Evolutionary conservation across 64 coral and sea anemone genomes (phyloP).

Genomic region (Cladopsammia gracilis): DNA sequence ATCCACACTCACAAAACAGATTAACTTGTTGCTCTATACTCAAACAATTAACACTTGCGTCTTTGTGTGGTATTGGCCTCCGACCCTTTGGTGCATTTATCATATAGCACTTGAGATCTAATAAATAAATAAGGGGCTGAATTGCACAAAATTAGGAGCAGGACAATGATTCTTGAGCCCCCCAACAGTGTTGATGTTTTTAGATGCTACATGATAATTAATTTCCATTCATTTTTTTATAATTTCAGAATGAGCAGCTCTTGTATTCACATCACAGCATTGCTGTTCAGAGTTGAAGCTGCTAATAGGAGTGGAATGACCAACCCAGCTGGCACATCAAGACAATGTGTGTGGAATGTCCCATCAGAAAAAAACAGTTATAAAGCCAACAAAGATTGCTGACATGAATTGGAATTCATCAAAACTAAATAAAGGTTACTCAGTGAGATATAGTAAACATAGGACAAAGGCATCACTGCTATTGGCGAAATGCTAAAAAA

Average conservation of each 20-base stretch:
- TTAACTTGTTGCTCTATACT: constrained; percentile 36
- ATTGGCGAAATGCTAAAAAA: neutral
- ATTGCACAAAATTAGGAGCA: constrained; percentile 8
- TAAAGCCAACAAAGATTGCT: constrained; percentile 31
- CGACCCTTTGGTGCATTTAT: neutral
- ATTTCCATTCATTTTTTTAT: constrained; percentile 9
- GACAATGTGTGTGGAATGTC: constrained; percentile 65
- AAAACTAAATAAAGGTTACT: constrained; percentile 72
- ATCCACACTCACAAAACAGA: constrained; percentile 8
- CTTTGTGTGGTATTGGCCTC: constrained; percentile 22
- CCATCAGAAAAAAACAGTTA: constrained; percentile 55
- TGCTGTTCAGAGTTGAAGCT: constrained; percentile 73
- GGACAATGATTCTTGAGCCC: constrained; percentile 8
- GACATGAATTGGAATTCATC: constrained; percentile 63
- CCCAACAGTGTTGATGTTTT: neutral
- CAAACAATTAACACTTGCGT: constrained; percentile 22
- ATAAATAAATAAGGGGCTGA: neutral
- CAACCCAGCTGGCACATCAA: constrained; percentile 65
- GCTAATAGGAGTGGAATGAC: constrained; percentile 59
- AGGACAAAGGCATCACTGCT: neutral
- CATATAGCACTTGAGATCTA: constrained; percentile 3
- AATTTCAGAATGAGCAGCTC: constrained; percentile 74
- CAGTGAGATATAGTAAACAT: neutral
- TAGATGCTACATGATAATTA: constrained; percentile 12
- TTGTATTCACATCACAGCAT: constrained; percentile 78